These are phyloP conservation scores for Penaeus vannamei DNA, from an alignment of 1,140 invertebrate species.

Conservation along the genomic window DNA sequence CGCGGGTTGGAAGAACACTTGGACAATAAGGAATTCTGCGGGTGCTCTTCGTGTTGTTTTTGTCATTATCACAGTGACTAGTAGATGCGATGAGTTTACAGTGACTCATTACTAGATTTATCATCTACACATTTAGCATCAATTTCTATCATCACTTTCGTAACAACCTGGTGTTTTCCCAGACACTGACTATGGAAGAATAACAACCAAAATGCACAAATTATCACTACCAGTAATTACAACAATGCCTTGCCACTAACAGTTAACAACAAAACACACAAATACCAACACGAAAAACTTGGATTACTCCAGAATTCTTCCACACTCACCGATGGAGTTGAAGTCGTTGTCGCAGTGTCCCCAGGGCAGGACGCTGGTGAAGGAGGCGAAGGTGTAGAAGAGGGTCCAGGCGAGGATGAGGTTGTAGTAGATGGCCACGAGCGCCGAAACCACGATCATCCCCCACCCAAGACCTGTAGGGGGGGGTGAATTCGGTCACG, in stretches of 20 bases:
- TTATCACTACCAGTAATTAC: too few relatives aligned
- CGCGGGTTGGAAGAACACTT: too few relatives aligned
- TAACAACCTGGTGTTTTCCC: too few relatives aligned
- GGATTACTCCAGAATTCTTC: neutral
- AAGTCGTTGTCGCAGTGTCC: constrained; percentile 82
- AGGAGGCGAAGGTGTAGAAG: constrained; percentile 84
- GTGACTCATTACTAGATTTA: too few relatives aligned
- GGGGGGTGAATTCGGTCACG: neutral
- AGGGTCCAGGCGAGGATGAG: constrained; percentile 95
- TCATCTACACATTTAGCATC: too few relatives aligned
- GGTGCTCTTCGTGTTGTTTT: too few relatives aligned
- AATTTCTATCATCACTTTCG: too few relatives aligned
- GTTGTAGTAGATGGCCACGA: constrained; percentile 99
- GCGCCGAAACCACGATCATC: constrained; percentile 96
- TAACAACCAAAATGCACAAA: too few relatives aligned
- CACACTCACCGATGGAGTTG: constrained; percentile 75
- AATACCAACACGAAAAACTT: neutral
- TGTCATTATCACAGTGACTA: too few relatives aligned
- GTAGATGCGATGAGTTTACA: too few relatives aligned
- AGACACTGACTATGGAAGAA: too few relatives aligned
- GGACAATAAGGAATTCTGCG: too few relatives aligned
- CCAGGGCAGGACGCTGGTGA: constrained; percentile 81
- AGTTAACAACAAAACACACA: neutral
- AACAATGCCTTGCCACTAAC: neutral
- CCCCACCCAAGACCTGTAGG: constrained; percentile 97